Evolutionary conservation across 2,797 vertebrate genomes (phyloP), one percentile per base, ranked within the genome.

Genomic region (Erpetoichthys calabaricus): DNA sequence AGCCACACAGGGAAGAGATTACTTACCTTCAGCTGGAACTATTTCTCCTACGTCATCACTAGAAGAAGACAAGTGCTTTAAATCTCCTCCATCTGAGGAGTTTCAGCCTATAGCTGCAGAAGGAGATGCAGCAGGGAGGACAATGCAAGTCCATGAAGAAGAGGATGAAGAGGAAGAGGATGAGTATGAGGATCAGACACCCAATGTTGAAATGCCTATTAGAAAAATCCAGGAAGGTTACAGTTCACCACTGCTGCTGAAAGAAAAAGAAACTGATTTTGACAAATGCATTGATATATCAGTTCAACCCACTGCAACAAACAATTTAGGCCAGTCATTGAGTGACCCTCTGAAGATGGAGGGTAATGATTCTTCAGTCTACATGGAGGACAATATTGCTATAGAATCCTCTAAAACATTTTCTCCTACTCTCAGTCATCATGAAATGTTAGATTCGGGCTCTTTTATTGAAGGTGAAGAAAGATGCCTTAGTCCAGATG

Each of bases 1-100:
- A 67, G 87, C 84, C 3, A 88, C 86, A 4, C 92, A 89, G 10
- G 94, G 94, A 56, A 89, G 94, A 3, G 96, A 99, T 63, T 95
- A 97, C 0, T 81, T 98, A 10, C 91, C 96, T 50, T 99, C 96
- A 0, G 94, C 96, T 42, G 94, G 94, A 58, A 99, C 95, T 49
- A 99, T 98, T 69, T 98, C 94, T 45, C 96, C 96, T 57, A 98
- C 96, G 1, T 99, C 95, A 59, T 99, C 95, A 42, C 70, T 99
- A 60, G 96, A 99, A 73, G 96, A 99, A 61, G 95, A 99, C 75
- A 98, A 97, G 63, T 94, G 83, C 73, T 99, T 99, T 62, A 98
- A 98, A 70, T 97, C 94, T 60, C 94, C 95, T 44, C 94, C 93
- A 9, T 89, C 86, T 45, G 95, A 99, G 64, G 96, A 98, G 46